phyloP scores from a whole-genome alignment of 2,113 vertebrate genomes.

The Platichthys stellatus region DNA sequence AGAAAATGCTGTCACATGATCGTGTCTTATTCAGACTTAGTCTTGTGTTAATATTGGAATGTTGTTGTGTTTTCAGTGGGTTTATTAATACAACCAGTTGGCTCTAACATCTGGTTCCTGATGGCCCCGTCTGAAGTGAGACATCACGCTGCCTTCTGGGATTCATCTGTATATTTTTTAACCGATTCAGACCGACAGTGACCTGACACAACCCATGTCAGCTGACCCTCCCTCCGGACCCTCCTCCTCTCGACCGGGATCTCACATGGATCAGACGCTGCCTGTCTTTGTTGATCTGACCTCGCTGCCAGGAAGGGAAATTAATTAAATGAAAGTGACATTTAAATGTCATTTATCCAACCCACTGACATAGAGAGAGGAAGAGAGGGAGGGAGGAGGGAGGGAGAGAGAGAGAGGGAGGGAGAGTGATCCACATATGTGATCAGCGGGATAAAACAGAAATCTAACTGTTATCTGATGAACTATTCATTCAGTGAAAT shows the following conservation, averaged over 20 bases:
- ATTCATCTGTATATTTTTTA: too few species aligned
- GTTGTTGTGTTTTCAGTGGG: background rate
- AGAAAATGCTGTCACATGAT: too few species aligned
- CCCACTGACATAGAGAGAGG: background rate
- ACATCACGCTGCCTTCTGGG: too few species aligned
- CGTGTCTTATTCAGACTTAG: too few species aligned
- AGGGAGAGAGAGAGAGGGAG: background rate
- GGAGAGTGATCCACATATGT: background rate
- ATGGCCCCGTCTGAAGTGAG: too few species aligned
- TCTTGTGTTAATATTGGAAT: background rate
- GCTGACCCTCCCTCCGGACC: background rate
- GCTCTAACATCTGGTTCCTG: background rate
- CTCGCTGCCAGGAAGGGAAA: background rate
- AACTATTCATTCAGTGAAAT: too few species aligned
- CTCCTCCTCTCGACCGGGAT: background rate
- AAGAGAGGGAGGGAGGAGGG: background rate
- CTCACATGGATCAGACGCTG: background rate
- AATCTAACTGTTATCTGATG: background rate
- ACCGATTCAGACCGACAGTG: too few species aligned
- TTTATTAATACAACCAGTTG: background rate
- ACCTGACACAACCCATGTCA: background rate
- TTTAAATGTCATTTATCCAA: background rate
- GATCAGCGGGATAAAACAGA: background rate
- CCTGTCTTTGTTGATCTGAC: background rate
- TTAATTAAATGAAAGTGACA: constrained; percentile 1